Conservation (phyloP, 2,113 vertebrate genomes). For the Lipotes vexillifer region DNA sequence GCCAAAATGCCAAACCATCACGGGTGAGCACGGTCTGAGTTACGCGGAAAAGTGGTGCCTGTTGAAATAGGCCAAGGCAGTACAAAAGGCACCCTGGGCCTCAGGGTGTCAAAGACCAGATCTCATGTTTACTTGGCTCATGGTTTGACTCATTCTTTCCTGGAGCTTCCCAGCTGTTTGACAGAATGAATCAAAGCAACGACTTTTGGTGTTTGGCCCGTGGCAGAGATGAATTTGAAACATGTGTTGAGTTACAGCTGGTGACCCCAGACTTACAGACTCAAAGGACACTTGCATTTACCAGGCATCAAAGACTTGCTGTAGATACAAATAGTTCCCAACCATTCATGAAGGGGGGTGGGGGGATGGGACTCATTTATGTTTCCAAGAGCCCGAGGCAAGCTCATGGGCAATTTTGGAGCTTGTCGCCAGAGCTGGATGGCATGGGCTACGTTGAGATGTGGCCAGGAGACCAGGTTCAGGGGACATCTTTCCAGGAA, state of each 20-base stretch:
- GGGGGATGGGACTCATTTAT: neutral
- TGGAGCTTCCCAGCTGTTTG: neutral
- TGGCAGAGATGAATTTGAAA: neutral
- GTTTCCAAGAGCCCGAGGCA: neutral
- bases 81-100: neutral
- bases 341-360: neutral
- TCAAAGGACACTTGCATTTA: neutral
- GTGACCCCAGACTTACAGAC: neutral
- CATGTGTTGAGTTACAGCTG: neutral
- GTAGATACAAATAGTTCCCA: neutral
- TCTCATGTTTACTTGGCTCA: neutral
- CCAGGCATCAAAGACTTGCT: neutral
- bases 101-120: neutral
- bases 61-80: neutral
- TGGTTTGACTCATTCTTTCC: neutral
- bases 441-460: fast-evolving
- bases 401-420: neutral
- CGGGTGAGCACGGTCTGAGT: neutral
- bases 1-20: neutral
- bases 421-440: neutral
- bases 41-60: neutral
- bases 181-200: neutral
- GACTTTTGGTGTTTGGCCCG: neutral
- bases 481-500: neutral
- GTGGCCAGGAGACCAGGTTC: neutral